These are phyloP conservation scores for Mimachlamys varia DNA, from an alignment of 2,888 invertebrate species.

Conservation along the genomic window DNA sequence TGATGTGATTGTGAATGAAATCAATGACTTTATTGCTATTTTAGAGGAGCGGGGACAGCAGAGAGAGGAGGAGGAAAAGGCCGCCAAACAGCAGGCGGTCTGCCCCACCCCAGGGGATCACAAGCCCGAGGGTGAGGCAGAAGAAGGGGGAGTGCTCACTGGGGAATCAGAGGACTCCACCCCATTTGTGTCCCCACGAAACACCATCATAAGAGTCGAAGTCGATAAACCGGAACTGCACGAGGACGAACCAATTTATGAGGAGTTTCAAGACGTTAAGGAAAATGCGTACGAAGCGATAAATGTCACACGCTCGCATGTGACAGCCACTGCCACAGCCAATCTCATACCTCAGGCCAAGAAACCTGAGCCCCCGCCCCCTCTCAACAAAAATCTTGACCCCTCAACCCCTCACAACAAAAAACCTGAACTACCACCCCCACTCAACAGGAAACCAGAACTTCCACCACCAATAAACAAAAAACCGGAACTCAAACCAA, in stretches of 20 bases:
- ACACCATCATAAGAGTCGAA: conserved; percentile 50
- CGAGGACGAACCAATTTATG: conserved; percentile 51
- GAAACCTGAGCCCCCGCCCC: conserved; percentile 48
- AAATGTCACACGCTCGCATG: conserved; percentile 39
- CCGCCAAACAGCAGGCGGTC: conserved; percentile 43
- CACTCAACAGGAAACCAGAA: conserved; percentile 47
- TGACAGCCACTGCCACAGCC: conserved; percentile 62
- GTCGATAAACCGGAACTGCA: conserved; percentile 42
- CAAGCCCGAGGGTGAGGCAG: conserved; percentile 41
- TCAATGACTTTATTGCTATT: conserved; percentile 75
- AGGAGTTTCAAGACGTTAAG: conserved; percentile 53
- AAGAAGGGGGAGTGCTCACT: not conserved
- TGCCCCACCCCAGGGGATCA: conserved; percentile 41
- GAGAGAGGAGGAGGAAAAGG: conserved; percentile 54
- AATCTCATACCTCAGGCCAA: conserved; percentile 49
- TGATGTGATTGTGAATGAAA: conserved; percentile 75
- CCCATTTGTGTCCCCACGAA: conserved; percentile 48
- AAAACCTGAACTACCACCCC: conserved; percentile 51
- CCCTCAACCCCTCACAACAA: not conserved
- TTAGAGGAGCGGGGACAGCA: conserved; percentile 65
- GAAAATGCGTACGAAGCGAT: conserved; percentile 68
- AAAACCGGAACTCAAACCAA: conserved; percentile 62
- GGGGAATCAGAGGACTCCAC: conserved; percentile 47
- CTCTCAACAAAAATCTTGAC: conserved; percentile 47
- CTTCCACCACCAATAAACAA: not conserved